These are phyloP conservation scores for Pseudotriccus pelzelni DNA, from an alignment of 2,797 vertebrate species.

Conservation along the genomic window DNA sequence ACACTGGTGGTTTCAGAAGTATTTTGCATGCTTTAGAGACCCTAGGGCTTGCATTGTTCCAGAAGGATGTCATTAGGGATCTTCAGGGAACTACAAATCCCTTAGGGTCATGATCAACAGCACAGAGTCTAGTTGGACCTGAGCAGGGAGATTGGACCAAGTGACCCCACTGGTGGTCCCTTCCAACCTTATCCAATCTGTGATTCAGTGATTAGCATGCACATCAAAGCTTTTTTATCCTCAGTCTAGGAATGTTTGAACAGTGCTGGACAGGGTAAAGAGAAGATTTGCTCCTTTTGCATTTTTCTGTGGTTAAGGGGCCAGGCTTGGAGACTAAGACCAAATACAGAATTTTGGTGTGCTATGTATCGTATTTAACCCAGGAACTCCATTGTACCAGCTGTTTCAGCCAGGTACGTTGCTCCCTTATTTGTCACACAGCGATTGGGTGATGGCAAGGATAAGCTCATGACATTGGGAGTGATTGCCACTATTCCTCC, in stretches of 20 bases:
- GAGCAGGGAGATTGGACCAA: background rate
- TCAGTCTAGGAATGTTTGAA: background rate
- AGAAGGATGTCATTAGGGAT: background rate
- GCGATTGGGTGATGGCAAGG: fast-evolving
- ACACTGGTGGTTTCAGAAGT: background rate
- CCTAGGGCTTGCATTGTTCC: background rate
- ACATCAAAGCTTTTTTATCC: background rate
- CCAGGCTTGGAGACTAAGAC: background rate
- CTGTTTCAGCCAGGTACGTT: background rate
- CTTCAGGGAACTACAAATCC: background rate
- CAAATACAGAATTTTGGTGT: background rate
- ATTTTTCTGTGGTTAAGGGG: background rate
- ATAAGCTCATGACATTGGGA: background rate
- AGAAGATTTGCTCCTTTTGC: background rate
- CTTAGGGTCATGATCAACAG: background rate
- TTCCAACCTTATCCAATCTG: background rate
- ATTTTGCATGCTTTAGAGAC: background rate
- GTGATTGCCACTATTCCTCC: background rate
- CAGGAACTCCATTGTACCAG: background rate
- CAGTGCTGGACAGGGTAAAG: background rate
- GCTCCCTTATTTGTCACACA: background rate
- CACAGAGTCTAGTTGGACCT: background rate
- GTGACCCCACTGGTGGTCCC: background rate
- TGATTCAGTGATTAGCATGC: background rate
- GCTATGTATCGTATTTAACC: background rate